phyloP scores from a whole-genome alignment of 2,113 vertebrate species.

The Lampris megalopsis region DNA sequence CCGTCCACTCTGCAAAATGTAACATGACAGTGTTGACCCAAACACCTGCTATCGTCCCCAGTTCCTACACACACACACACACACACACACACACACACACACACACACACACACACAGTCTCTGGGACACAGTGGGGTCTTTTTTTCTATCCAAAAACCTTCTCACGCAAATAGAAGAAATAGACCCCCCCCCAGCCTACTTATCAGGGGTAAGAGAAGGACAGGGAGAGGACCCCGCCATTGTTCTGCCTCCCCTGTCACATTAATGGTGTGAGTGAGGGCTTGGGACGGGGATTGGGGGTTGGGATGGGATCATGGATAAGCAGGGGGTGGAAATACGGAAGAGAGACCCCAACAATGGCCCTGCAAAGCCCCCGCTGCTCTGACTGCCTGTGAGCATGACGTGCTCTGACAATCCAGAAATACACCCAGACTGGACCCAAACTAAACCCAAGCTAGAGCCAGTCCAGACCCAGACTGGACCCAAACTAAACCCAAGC shows the following conservation, averaged over 20 bases:
- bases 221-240: constrained; percentile 68
- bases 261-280: neutral
- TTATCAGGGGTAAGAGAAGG: constrained; percentile 66
- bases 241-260: constrained; percentile 67
- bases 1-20: constrained; percentile 59
- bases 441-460: constrained; percentile 17
- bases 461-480: neutral
- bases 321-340: constrained; percentile 63
- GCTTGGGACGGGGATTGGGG: constrained; percentile 57
- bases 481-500: neutral
- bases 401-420: constrained; percentile 74
- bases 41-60: constrained; percentile 69
- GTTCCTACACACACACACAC: constrained; percentile 34
- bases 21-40: constrained; percentile 76
- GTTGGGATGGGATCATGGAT: constrained; percentile 57
- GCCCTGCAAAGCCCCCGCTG: constrained; percentile 68
- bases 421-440: constrained; percentile 23
- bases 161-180: constrained; percentile 72
- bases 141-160: constrained; percentile 60
- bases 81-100: constrained; percentile 4
- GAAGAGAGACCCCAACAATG: constrained; percentile 72
- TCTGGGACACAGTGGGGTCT: constrained; percentile 43
- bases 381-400: constrained; percentile 72
- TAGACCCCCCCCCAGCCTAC: constrained; percentile 65
- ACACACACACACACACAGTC: neutral